Base-by-base conservation (phyloP, 1,140 invertebrate genomes). In the Philaenus spumarius region DNA sequence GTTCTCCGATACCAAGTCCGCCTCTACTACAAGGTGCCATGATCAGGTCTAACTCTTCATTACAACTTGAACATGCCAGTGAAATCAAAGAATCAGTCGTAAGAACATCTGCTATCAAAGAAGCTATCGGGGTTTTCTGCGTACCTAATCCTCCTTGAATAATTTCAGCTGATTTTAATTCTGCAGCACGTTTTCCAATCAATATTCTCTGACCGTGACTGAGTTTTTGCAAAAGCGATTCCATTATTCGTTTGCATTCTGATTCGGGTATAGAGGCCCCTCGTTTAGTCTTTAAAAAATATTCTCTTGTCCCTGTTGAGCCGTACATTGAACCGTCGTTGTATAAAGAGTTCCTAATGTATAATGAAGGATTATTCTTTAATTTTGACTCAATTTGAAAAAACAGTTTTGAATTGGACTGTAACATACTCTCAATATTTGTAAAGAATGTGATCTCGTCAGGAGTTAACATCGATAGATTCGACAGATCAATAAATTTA, bases 31-130 rank as follows among this genome's bases (percentile, higher is more conserved):
- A 37, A 20, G 50, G 50, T 14, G 35, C 30, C n/a, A 53, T 37
- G 11, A 53, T 39, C 15, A 53, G 7, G 9, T 37, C 37, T 53
- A 53, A 22, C 14, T 53, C 50, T 17, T 53, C 50, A 14, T 53
- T 53, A 9, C n/a, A 4, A 20, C 30, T 22, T n/a, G 30, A 37
- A 11, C 30, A 53, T 2, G 50, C 50, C 19, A 53, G 37, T 15
- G 50, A 53, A 4, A 53, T 17, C 19, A 53, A 39, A 7, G 50
- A 53, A 3, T 53, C 34, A 11, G n/a, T 53, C 2, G 50, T 20
- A 12, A 53, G 22, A 2, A 53, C 50, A 53, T 39, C 34, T 22
- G 35, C 50, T 14, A 53, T 39, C 22, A 53, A 22, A 37, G 35
- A 22, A 15, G 35, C 37, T n/a, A 53, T 35, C 2, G 50, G 30